These are phyloP conservation scores for Pycnomerus fuliginosus DNA, from an alignment of 2,888 invertebrate genomes.

Conservation along the genomic window DNA sequence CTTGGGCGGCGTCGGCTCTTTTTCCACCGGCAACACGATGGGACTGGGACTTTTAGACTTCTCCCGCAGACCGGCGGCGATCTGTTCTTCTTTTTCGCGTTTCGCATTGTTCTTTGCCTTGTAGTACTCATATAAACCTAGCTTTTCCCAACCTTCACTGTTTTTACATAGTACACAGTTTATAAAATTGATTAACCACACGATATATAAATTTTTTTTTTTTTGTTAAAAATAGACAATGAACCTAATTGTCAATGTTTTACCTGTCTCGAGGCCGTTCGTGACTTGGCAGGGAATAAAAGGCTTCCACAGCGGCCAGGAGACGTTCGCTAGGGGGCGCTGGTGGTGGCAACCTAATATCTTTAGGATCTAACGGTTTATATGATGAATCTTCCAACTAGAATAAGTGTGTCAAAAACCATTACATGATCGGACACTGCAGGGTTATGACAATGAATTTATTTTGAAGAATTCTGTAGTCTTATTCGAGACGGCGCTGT, in stretches of 20 bases:
- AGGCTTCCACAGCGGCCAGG: constrained; percentile 91
- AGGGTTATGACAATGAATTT: too few relatives aligned
- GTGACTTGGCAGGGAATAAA: constrained; percentile 92
- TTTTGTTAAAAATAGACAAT: too few relatives aligned
- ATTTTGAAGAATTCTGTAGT: too few relatives aligned
- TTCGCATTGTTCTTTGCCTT: constrained; percentile 92
- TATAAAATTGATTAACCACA: constrained; percentile 21
- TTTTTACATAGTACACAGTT: constrained; percentile 33
- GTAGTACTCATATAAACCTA: constrained; percentile 96
- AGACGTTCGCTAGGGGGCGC: constrained; percentile 92
- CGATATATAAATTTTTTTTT: constrained; percentile 16
- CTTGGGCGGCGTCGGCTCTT: constrained; percentile 71
- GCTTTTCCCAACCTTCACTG: constrained; percentile 97
- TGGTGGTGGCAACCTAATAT: constrained; percentile 90
- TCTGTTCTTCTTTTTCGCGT: constrained; percentile 83
- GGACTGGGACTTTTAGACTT: constrained; percentile 80
- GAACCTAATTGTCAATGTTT: constrained; percentile 30
- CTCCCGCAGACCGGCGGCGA: constrained; percentile 68
- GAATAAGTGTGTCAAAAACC: constrained; percentile 38
- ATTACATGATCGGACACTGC: too few relatives aligned
- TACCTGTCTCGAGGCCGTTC: constrained; percentile 92
- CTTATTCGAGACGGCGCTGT: too few relatives aligned
- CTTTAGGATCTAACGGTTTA: constrained; percentile 84
- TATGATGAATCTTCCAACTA: constrained; percentile 88
- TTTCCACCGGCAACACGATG: constrained; percentile 67